These are phyloP conservation scores for Hycleus phaleratus DNA, from an alignment of 1,140 invertebrate genomes.

Conservation along the genomic window DNA sequence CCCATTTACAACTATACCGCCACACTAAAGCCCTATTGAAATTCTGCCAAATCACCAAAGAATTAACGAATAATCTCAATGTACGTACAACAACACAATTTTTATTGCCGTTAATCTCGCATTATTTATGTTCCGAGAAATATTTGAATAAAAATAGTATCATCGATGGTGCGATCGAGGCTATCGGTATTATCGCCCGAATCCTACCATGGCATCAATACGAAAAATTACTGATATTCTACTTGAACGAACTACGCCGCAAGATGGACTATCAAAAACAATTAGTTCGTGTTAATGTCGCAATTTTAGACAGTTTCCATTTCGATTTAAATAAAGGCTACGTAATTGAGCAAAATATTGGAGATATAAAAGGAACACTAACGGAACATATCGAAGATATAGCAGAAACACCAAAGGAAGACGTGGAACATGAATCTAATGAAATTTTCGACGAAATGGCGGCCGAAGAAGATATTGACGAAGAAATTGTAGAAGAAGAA, in stretches of 20 bases:
- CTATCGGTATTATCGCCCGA: constrained; percentile 64
- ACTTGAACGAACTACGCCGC: constrained; percentile 64
- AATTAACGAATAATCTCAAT: constrained; percentile 50
- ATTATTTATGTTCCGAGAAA: constrained; percentile 71
- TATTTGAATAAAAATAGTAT: constrained; percentile 69
- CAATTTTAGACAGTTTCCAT: constrained; percentile 86
- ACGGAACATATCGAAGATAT: constrained; percentile 18
- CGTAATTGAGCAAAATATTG: constrained; percentile 26
- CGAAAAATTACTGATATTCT: constrained; percentile 68
- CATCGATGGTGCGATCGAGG: constrained; percentile 75
- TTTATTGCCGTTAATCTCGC: constrained; percentile 73
- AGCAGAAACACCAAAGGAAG: constrained; percentile 9
- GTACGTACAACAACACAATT: constrained; percentile 71
- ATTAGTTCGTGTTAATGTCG: constrained; percentile 69
- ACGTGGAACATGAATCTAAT: constrained; percentile 25
- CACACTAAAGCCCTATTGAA: constrained; percentile 69
- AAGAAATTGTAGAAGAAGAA: constrained; percentile 14
- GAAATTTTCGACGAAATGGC: constrained; percentile 28
- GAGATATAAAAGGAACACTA: constrained; percentile 30
- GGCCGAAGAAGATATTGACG: constrained; percentile 30
- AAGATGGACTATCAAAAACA: constrained; percentile 73
- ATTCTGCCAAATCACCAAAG: constrained; percentile 53
- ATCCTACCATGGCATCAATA: constrained; percentile 83
- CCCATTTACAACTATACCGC: constrained; percentile 78
- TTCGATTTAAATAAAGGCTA: constrained; percentile 72